A percentile compares a stretch with the other conserved stretches of the same genome.
These are phyloP conservation scores for Melanerpes formicivorus DNA, from an alignment of 2,113 vertebrate genomes.

Conservation along the genomic window DNA sequence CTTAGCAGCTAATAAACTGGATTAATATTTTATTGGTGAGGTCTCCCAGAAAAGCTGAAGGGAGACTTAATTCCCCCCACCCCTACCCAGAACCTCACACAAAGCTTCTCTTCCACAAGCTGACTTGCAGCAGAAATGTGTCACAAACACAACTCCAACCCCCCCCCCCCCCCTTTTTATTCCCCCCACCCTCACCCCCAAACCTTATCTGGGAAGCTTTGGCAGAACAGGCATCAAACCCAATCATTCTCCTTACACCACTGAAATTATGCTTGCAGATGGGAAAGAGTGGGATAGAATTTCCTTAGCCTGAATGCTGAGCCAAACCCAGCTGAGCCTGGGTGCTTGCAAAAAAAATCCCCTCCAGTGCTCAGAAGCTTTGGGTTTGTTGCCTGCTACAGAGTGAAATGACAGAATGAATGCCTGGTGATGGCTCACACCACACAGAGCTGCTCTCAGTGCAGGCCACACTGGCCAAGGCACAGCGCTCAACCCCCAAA, in stretches of 20 bases:
- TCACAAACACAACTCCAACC: neutral
- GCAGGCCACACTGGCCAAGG: neutral
- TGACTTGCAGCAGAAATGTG: neutral
- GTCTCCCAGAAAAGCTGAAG: neutral
- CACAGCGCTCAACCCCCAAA: neutral
- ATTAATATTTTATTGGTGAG: neutral
- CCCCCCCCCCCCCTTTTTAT: neutral
- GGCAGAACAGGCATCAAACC: neutral
- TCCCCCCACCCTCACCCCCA: neutral
- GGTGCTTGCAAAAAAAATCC: neutral
- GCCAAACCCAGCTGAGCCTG: neutral
- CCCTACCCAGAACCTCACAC: neutral
- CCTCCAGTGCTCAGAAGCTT: neutral
- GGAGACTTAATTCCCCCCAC: neutral
- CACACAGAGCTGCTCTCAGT: neutral
- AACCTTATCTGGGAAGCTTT: neutral
- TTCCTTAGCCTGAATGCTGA: neutral
- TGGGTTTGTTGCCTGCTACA: neutral
- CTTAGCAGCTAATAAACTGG: neutral
- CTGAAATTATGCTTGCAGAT: neutral
- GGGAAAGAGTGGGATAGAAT: neutral
- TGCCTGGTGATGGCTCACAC: neutral
- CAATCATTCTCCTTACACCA: conserved; percentile 12
- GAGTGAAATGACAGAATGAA: neutral
- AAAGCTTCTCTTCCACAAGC: neutral